Evolutionary conservation across 2,113 vertebrate genomes (phyloP).

Genomic region (Geococcyx californianus): DNA sequence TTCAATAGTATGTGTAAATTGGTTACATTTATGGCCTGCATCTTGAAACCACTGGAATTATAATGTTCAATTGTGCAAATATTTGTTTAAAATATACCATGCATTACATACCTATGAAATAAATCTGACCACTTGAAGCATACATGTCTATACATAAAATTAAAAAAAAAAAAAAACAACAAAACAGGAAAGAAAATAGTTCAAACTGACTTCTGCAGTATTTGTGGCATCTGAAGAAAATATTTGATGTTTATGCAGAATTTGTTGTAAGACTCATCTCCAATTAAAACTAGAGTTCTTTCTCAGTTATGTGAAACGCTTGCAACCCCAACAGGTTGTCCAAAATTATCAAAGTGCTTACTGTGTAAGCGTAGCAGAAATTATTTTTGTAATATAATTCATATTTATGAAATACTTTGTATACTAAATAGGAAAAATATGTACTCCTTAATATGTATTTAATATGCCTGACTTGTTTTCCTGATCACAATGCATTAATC

Average conservation of each 20-base stretch:
- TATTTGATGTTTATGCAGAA: conserved; percentile 73
- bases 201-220: conserved; percentile 68
- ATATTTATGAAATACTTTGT: conserved; percentile 99
- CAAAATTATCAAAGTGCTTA: conserved; percentile 93
- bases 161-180: neutral
- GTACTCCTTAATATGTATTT: conserved; percentile 86
- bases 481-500: conserved; percentile 82
- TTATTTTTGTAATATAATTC: conserved; percentile 99
- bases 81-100: conserved; percentile 80
- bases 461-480: conserved; percentile 84
- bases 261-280: conserved; percentile 73
- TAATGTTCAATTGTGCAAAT: conserved; percentile 82
- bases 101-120: conserved; percentile 78
- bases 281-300: conserved; percentile 70
- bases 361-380: conserved; percentile 98
- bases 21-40: conserved; percentile 82
- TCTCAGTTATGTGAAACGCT: conserved; percentile 75
- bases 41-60: conserved; percentile 82
- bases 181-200: conserved; percentile 21
- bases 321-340: conserved; percentile 81
- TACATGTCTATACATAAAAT: conserved; percentile 77
- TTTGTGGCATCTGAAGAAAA: conserved; percentile 75
- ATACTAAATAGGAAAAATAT: conserved; percentile 86
- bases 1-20: conserved; percentile 81
- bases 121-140: conserved; percentile 78